Conservation (phyloP, 2,888 invertebrate species). For the Agrochola lychnidis region DNA sequence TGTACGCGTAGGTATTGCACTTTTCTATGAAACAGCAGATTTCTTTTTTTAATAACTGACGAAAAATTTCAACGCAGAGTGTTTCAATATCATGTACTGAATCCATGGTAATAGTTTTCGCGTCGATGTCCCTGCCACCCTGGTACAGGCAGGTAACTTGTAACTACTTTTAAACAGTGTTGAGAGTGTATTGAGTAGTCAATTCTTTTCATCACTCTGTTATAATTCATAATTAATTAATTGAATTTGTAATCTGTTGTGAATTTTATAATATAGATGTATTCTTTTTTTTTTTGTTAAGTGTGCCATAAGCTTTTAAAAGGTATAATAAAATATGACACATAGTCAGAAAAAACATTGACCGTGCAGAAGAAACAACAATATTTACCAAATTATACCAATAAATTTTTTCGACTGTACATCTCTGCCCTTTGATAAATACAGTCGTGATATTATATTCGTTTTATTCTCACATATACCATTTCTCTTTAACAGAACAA, state of each 20-base stretch:
- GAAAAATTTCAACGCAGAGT: no score
- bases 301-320: neutral
- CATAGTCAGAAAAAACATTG: neutral
- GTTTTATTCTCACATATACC: neutral
- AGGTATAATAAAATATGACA: neutral
- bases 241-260: no score
- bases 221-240: no score
- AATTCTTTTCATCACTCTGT: no score
- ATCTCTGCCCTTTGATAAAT: neutral
- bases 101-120: no score
- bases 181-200: neutral
- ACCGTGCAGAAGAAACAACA: neutral
- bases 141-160: no score
- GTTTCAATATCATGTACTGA: no score
- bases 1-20: no score
- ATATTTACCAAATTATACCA: neutral
- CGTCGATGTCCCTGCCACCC: no score
- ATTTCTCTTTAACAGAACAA: constrained; percentile 88
- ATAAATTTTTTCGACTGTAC: neutral
- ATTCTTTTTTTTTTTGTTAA: neutral
- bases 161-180: neutral
- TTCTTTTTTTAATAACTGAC: no score
- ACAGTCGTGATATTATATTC: neutral
- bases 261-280: no score
- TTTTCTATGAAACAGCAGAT: no score